Evolutionary conservation across 2,888 invertebrate genomes (phyloP).

Genomic region (Lasius fuliginosus): DNA sequence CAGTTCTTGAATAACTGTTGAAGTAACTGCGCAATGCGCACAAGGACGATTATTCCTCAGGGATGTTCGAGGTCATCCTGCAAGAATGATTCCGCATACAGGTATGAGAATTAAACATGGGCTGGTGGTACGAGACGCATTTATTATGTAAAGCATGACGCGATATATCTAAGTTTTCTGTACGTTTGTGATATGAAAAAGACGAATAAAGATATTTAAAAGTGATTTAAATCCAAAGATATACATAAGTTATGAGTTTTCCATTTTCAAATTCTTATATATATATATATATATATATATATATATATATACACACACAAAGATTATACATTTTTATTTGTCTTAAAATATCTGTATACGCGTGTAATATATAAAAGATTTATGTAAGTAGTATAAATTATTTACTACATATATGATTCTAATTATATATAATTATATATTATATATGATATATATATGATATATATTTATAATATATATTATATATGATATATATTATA

Average conservation of each 20-base stretch:
- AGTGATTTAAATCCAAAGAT: constrained; percentile 61
- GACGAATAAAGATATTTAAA: constrained; percentile 55
- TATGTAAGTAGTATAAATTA: no score
- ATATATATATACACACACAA: neutral
- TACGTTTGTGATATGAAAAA: constrained; percentile 64
- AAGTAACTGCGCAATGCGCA: neutral
- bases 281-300: neutral
- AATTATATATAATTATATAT: no score
- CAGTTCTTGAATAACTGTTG: constrained; percentile 8
- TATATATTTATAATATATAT: neutral
- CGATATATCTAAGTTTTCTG: constrained; percentile 69
- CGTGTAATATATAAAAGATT: no score
- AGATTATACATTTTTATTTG: constrained; percentile 29
- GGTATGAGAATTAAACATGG: constrained; percentile 41
- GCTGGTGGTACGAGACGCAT: neutral
- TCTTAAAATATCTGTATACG: neutral
- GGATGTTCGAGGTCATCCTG: neutral
- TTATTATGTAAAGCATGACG: constrained; percentile 18
- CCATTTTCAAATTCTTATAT: constrained; percentile 57
- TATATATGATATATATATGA: neutral
- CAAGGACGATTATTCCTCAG: constrained; percentile 21
- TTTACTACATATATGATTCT: no score
- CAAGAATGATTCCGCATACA: neutral
- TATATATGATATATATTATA: no score
- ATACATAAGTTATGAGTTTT: constrained; percentile 68